Evolutionary conservation across 2,888 invertebrate genomes (phyloP), one percentile per base, ranked within the genome.

Genomic region (Pasiphila rectangulata): DNA sequence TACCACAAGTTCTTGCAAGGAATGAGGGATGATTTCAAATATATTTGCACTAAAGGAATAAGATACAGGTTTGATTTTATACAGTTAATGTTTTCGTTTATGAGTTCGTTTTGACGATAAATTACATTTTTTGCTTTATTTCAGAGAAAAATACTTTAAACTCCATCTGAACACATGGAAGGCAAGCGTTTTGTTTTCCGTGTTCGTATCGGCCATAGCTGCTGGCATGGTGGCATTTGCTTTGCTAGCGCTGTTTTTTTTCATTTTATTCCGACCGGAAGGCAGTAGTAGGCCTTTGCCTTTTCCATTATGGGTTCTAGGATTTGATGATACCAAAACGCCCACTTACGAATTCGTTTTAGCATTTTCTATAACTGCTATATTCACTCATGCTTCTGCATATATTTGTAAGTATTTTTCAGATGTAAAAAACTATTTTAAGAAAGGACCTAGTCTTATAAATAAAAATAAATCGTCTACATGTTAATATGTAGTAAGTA

Each of bases 31-130:
- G 54, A 54, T 39, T 56, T 54, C 9, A 2, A 37, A 4, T 56
- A 49, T 17, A 47, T 56, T 21, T 49, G 30, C 19, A 47, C 44
- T 1, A 32, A 6, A 9, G 50, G 51, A 36, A 13, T 13, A 9
- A 56, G 37, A 37, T 51, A 54, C 46, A 54, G 51, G 56, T 56
- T 2, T 21, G 38, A 35, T 21, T 41, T 13, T 23, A 7, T 6
- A 10, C 20, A 3, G 7, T 4, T 19, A 3, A 24, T 12, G 12
- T 7, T 5, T 20, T 16, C n/a, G 13, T 15, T 4, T 12, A 12
- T n/a, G n/a, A n/a, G n/a, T n/a, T n/a, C n/a, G n/a, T n/a, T n/a
- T n/a, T n/a, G n/a, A n/a, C n/a, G n/a, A n/a, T n/a, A n/a, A n/a
- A n/a, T n/a, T n/a, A n/a, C n/a, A n/a, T n/a, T n/a, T n/a, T n/a